Evolutionary conservation across 2,113 vertebrate species (phyloP).

Genomic region (Calyptommatus sinebrachiatus): DNA sequence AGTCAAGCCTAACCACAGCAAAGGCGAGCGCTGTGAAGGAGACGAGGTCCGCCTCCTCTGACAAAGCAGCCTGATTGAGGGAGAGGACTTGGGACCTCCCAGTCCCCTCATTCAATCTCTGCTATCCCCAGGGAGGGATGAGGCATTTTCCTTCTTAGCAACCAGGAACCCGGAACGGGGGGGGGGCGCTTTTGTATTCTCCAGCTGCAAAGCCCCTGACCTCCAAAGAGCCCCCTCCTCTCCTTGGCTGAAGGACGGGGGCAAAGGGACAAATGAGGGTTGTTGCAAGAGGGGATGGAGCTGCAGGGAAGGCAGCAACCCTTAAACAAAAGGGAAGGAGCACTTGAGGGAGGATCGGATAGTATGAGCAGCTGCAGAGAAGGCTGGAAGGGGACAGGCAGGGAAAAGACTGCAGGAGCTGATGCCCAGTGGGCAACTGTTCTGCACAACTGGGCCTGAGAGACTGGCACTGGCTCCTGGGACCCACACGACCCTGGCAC

Average conservation of each 20-base stretch:
- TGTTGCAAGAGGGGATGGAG: constrained; percentile 5
- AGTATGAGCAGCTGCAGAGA: background rate
- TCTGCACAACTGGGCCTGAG: background rate
- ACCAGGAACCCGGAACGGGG: constrained; percentile 3
- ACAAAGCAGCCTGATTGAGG: constrained; percentile 1
- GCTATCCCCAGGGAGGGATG: constrained; percentile 20
- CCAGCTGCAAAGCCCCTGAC: constrained; percentile 12
- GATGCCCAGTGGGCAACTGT: background rate
- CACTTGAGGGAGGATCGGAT: background rate
- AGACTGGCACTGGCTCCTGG: background rate
- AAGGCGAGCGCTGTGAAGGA: constrained; percentile 2
- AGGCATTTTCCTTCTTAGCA: constrained; percentile 21
- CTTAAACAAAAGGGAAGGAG: too few relatives aligned
- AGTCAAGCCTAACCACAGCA: background rate
- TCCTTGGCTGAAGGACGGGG: background rate
- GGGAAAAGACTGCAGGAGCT: background rate
- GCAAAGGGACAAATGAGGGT: background rate
- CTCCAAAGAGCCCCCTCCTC: constrained; percentile 2
- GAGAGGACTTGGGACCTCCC: constrained; percentile 8
- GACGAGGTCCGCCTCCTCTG: background rate
- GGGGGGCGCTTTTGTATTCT: background rate
- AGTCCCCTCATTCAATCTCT: constrained; percentile 8
- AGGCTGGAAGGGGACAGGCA: background rate
- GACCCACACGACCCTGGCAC: background rate
- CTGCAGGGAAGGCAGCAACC: background rate